Evolutionary conservation across 2,113 vertebrate genomes (phyloP).

Genomic region (Nothobranchius kuhntae): DNA sequence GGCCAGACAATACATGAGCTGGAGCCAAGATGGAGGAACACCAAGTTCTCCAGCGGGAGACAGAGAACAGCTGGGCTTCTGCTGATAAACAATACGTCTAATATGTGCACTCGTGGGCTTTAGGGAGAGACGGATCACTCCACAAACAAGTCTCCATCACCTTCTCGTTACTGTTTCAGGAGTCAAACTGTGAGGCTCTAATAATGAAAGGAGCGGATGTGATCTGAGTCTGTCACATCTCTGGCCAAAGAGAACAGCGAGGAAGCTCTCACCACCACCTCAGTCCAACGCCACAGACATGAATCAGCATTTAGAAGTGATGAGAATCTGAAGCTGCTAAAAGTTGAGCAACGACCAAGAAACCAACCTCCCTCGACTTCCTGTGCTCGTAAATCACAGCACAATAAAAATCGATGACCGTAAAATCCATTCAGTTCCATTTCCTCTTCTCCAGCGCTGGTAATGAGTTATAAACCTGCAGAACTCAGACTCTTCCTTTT

Average conservation of each 20-base stretch:
- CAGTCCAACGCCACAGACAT: background rate
- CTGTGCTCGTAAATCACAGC: conserved; percentile 46
- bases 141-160: conserved; percentile 11
- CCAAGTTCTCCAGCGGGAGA: conserved; percentile 35
- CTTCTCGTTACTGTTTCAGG: conserved; percentile 23
- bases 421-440: conserved; percentile 46
- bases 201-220: background rate
- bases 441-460: conserved; percentile 45
- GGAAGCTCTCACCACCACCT: background rate
- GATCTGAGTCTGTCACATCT: no score
- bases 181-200: conserved; percentile 14
- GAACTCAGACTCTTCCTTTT: conserved; percentile 16
- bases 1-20: conserved; percentile 37
- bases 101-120: conserved; percentile 3
- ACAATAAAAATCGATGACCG: conserved; percentile 41
- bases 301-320: conserved; percentile 33
- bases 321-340: conserved; percentile 26
- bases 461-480: conserved; percentile 54
- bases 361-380: conserved; percentile 6
- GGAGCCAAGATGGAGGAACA: conserved; percentile 55
- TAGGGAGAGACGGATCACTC: background rate
- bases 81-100: conserved; percentile 7
- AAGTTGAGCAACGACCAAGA: conserved; percentile 4
- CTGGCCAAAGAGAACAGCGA: background rate
- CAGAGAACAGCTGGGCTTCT: conserved; percentile 44